A percentile compares a stretch with the other conserved stretches of the same genome.
phyloP scores from a whole-genome alignment of 2,888 invertebrate genomes.

The Meiosimyza platycephala region DNA sequence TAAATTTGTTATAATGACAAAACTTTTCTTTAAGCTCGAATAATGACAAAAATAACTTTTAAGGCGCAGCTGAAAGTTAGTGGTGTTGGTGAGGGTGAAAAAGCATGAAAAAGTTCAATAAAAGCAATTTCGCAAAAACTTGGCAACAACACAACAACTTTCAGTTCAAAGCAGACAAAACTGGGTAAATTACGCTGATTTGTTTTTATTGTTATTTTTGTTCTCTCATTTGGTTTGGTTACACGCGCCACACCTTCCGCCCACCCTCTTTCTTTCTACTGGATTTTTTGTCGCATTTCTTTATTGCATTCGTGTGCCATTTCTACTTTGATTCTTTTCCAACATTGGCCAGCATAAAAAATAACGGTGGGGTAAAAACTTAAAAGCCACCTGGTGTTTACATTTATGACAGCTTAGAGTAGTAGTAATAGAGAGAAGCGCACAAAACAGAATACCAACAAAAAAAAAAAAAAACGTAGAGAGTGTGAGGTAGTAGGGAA shows the following conservation, averaged over 20 bases:
- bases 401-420: constrained; percentile 19
- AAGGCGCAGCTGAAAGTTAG: no score
- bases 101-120: constrained; percentile 3
- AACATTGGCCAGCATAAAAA: no score
- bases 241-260: no score
- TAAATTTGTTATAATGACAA: constrained; percentile 23
- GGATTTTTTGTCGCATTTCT: no score
- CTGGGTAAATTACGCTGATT: constrained; percentile 10
- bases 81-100: no score
- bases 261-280: no score
- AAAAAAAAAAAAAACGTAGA: no score
- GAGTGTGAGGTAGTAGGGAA: no score
- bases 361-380: background rate
- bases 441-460: no score
- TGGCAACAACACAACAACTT: no score
- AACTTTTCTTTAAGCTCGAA: background rate
- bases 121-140: constrained; percentile 5
- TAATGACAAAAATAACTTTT: no score
- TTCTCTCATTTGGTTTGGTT: no score
- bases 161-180: background rate
- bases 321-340: background rate
- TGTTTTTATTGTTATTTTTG: background rate
- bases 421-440: background rate
- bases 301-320: background rate
- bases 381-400: constrained; percentile 13